Base-by-base conservation (phyloP, 2,797 vertebrate genomes). In the Poeciliopsis gracilis region DNA sequence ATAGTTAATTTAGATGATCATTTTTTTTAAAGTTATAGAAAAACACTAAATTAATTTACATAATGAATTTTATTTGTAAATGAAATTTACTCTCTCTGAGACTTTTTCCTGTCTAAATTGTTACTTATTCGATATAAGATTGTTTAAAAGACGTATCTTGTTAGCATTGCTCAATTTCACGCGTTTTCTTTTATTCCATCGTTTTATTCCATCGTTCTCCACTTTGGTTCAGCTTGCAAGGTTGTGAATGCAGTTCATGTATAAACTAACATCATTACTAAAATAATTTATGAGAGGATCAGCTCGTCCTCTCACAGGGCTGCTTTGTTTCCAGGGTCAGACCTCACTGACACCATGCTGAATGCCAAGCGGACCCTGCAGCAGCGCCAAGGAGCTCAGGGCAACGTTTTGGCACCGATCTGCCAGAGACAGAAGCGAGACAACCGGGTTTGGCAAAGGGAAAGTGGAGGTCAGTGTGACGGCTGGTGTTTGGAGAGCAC, bases 401-500 rank as follows among this genome's bases (percentile, higher is more conserved):
- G 90, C 90, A 89, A 89, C 82, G 84, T 63, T 81, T 69, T 91
- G 89, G 90, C 89, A 84, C 72, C 59, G 66, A 53, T 46, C 75
- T 79, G 86, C 77, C 85, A 84, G 84, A 80, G 86, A 86, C 85
- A 77, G 77, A 85, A 87, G 86, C 77, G 66, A 91, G 87, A 91
- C 91, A 89, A 86, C 78, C 80, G 81, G 46, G 47, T 83, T 92
- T 93, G 92, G 96, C 94, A 91, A 95, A 94, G 90, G 95, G 76
- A 96, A 6, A 93, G 93, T 71, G 23, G 96, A 97, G 96, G 86
- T 97, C 96, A 77, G 95, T 76, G 45, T 6, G 38, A 43, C 0
- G 94, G 95, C 87, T 95, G 94, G 43, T 93, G 94, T 76, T 84
- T 83, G 86, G 86, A 81, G 84, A 87, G 82, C 80, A 55, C 57